These are phyloP conservation scores for Litoditis marina DNA, from an alignment of 2,888 invertebrate genomes.

Conservation along the genomic window DNA sequence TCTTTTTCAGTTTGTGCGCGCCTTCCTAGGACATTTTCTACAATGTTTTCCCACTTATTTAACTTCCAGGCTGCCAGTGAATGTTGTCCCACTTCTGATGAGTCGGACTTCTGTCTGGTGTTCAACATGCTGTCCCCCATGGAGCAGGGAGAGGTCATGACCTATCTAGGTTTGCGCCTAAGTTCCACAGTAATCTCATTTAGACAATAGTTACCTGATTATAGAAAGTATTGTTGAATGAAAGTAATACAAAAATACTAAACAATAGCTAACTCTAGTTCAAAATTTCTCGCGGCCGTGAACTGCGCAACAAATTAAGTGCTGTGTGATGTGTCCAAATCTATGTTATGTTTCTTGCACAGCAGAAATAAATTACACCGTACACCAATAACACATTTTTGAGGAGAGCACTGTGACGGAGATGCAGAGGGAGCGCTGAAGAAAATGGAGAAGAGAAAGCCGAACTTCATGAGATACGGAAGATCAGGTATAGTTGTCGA, in stretches of 20 bases:
- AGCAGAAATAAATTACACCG: not conserved
- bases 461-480: constrained; percentile 60
- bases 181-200: no score
- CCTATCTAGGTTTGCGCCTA: constrained; percentile 41
- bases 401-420: constrained; percentile 52
- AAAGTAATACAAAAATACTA: no score
- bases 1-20: no score
- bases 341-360: no score
- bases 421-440: constrained; percentile 47
- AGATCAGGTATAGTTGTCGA: constrained; percentile 35
- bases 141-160: constrained; percentile 51
- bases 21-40: no score
- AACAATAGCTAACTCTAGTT: no score
- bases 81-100: constrained; percentile 44
- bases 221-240: no score
- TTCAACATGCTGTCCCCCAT: constrained; percentile 49
- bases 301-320: no score
- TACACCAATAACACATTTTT: constrained; percentile 8
- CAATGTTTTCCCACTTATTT: no score
- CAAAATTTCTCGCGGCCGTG: no score
- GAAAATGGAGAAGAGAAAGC: constrained; percentile 58
- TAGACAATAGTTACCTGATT: no score
- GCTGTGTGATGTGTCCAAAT: no score
- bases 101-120: constrained; percentile 50
- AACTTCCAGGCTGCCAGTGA: constrained; percentile 40